phyloP scores from a whole-genome alignment of 2,888 invertebrate species.

The Synanthedon myopaeformis region DNA sequence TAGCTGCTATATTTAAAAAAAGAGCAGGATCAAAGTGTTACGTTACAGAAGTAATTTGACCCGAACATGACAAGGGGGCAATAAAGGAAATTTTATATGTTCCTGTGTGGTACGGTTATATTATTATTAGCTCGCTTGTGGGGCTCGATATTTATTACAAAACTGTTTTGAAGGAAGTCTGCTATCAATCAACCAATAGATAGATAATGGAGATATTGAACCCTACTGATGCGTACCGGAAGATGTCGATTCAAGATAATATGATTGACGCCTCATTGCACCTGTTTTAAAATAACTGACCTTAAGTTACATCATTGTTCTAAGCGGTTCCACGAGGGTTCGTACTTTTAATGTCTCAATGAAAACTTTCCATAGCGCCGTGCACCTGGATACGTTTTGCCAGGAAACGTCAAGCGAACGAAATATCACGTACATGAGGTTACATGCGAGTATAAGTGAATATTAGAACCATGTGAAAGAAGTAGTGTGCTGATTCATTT shows the following conservation, averaged over 20 bases:
- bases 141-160: conserved; percentile 15
- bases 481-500: conserved; percentile 29
- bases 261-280: background rate
- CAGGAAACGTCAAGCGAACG: too few relatives aligned
- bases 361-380: conserved; percentile 7
- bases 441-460: conserved; percentile 16
- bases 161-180: conserved; percentile 41
- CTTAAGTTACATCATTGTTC: conserved; percentile 1
- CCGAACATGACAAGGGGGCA: conserved; percentile 14
- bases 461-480: background rate
- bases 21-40: too few relatives aligned
- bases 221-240: conserved; percentile 43
- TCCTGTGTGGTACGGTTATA: too few relatives aligned
- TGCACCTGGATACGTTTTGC: conserved; percentile 9
- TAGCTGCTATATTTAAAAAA: background rate
- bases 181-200: conserved; percentile 55
- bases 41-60: too few relatives aligned
- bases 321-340: background rate
- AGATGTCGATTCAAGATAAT: conserved; percentile 26
- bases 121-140: background rate
- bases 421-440: conserved; percentile 10
- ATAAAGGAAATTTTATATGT: conserved; percentile 33
- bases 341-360: background rate
- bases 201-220: conserved; percentile 56
- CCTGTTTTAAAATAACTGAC: conserved; percentile 3